phyloP scores from a whole-genome alignment of 2,113 vertebrate species.

The Synodontis membranacea region DNA sequence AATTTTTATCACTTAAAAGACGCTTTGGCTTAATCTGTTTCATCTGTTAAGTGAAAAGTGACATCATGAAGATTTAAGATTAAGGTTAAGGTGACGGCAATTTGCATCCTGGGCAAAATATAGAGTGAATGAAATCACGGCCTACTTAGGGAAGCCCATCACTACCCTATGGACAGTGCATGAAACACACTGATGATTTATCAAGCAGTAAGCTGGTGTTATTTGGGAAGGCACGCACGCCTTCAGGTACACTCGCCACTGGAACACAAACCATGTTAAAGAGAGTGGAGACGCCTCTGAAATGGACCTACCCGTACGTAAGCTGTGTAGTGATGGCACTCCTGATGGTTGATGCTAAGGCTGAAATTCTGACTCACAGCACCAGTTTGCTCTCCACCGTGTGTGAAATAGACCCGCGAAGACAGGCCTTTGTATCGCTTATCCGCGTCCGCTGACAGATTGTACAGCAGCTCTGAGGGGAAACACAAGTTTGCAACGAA shows the following conservation, averaged over 20 bases:
- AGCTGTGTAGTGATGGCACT: slow-evolving; percentile 81
- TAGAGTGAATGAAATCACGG: background rate
- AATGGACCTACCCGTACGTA: slow-evolving; percentile 87
- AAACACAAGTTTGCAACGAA: slow-evolving; percentile 15
- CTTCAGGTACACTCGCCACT: background rate
- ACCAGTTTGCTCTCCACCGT: slow-evolving; percentile 80
- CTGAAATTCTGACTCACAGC: slow-evolving; percentile 79
- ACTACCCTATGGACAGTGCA: too few species aligned
- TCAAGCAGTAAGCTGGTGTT: background rate
- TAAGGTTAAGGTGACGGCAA: too few species aligned
- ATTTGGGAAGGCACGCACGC: background rate
- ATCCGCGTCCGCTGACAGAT: slow-evolving; percentile 87
- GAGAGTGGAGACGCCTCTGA: background rate
- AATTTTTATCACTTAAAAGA: too few species aligned
- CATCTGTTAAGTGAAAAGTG: too few species aligned
- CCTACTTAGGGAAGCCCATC: background rate
- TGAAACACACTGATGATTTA: background rate
- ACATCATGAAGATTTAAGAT: too few species aligned
- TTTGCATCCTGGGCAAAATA: background rate
- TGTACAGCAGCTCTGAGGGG: slow-evolving; percentile 83
- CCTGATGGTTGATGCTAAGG: slow-evolving; percentile 77
- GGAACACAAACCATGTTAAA: background rate
- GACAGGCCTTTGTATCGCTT: slow-evolving; percentile 85
- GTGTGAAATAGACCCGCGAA: slow-evolving; percentile 83
- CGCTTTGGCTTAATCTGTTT: too few species aligned